phyloP scores from a whole-genome alignment of 2,797 vertebrate species.

The Poeciliopsis paucimaculata region DNA sequence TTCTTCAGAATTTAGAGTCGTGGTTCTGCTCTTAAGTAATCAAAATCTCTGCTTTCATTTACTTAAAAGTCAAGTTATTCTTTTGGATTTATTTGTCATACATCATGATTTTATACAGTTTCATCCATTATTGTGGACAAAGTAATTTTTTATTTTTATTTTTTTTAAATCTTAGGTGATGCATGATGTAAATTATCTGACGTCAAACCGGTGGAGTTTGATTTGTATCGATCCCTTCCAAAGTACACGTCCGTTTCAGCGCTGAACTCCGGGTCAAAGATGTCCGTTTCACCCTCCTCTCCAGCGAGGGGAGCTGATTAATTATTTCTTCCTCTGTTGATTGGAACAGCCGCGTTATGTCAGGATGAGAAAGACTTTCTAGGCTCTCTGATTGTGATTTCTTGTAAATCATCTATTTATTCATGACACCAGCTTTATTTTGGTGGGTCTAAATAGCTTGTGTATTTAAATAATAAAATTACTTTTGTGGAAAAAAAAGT shows the following conservation, averaged over 20 bases:
- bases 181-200: neutral
- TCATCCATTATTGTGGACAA: neutral
- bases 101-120: neutral
- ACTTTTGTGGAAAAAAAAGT: slow-evolving; percentile 55
- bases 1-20: no score
- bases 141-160: neutral
- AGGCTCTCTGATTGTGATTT: slow-evolving; percentile 53
- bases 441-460: slow-evolving; percentile 61
- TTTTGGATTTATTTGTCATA: neutral
- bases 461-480: slow-evolving; percentile 80
- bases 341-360: slow-evolving; percentile 36
- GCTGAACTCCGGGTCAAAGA: neutral
- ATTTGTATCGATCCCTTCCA: slow-evolving; percentile 19
- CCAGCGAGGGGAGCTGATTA: slow-evolving; percentile 26
- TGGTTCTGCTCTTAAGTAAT: no score
- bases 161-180: neutral
- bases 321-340: slow-evolving; percentile 39
- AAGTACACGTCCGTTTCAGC: slow-evolving; percentile 6
- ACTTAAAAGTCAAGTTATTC: neutral
- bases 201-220: neutral
- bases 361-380: slow-evolving; percentile 47
- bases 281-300: neutral
- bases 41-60: neutral
- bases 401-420: slow-evolving; percentile 75
- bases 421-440: slow-evolving; percentile 74